Conservation (phyloP, 2,113 vertebrate genomes). For the Pitta sordida region DNA sequence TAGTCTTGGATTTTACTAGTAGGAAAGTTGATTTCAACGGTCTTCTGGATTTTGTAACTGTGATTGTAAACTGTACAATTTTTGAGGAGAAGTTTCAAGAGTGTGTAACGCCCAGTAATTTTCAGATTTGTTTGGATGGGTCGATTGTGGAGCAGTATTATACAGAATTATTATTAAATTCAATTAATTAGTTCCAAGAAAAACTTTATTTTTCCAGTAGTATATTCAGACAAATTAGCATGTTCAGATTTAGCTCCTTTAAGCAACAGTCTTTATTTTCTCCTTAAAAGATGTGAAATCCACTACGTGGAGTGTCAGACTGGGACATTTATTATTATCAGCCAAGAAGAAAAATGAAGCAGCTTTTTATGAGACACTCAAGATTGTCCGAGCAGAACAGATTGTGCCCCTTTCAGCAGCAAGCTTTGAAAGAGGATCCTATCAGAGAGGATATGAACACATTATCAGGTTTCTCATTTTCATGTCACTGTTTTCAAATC, state of each 20-base stretch:
- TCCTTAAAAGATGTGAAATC: conserved; percentile 83
- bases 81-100: neutral
- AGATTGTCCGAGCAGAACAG: conserved; percentile 90
- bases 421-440: conserved; percentile 97
- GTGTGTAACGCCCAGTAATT: neutral
- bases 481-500: neutral
- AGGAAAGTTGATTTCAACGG: neutral
- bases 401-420: conserved; percentile 97
- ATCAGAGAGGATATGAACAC: conserved; percentile 97
- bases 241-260: neutral
- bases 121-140: neutral
- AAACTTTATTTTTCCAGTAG: neutral
- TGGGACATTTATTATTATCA: conserved; percentile 88
- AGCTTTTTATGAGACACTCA: conserved; percentile 86
- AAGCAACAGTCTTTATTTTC: neutral
- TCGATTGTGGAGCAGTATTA: neutral
- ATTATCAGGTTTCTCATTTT: conserved; percentile 85
- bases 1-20: neutral
- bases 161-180: neutral
- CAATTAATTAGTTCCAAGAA: neutral
- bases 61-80: neutral
- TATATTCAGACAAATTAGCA: neutral
- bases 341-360: conserved; percentile 86
- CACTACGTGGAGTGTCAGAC: conserved; percentile 88
- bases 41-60: neutral